Evolutionary conservation across 2,113 vertebrate species (phyloP).

Genomic region (Lophius piscatorius): DNA sequence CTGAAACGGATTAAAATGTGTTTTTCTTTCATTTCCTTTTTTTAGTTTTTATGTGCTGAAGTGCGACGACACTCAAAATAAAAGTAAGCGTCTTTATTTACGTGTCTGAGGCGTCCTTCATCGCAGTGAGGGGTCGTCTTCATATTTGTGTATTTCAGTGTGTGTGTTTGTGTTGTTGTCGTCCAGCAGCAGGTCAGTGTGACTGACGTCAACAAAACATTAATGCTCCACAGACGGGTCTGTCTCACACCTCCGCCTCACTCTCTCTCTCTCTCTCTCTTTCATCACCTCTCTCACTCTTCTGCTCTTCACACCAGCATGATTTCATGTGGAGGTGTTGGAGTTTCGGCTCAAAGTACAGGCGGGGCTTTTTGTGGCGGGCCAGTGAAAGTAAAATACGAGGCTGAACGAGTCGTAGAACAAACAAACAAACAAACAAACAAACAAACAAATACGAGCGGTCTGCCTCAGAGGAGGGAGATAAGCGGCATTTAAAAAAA

Average conservation of each 20-base stretch:
- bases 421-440: slow-evolving; percentile 49
- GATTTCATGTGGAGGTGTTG: slow-evolving; percentile 14
- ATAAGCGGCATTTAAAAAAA: no score
- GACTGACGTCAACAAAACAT: slow-evolving; percentile 55
- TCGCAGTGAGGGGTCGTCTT: no score
- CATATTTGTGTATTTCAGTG: background rate
- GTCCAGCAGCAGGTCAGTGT: slow-evolving; percentile 38
- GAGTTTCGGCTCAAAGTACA: slow-evolving; percentile 31
- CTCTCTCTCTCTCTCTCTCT: slow-evolving; percentile 12
- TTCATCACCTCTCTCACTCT: slow-evolving; percentile 6
- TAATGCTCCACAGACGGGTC: no score
- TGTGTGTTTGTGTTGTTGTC: slow-evolving; percentile 1
- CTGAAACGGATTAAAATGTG: no score
- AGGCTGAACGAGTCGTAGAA: slow-evolving; percentile 9
- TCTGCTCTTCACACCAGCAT: slow-evolving; percentile 3
- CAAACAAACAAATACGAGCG: slow-evolving; percentile 49
- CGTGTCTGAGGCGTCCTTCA: background rate
- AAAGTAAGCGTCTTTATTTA: no score
- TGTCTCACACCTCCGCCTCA: slow-evolving; percentile 27
- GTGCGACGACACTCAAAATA: no score
- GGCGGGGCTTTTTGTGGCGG: slow-evolving; percentile 24
- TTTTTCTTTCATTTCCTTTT: no score
- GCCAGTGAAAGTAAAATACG: slow-evolving; percentile 33
- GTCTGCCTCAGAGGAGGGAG: slow-evolving; percentile 10
- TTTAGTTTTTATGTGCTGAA: no score